phyloP scores from a whole-genome alignment of 2,888 invertebrate species.

The Chesias legatella region DNA sequence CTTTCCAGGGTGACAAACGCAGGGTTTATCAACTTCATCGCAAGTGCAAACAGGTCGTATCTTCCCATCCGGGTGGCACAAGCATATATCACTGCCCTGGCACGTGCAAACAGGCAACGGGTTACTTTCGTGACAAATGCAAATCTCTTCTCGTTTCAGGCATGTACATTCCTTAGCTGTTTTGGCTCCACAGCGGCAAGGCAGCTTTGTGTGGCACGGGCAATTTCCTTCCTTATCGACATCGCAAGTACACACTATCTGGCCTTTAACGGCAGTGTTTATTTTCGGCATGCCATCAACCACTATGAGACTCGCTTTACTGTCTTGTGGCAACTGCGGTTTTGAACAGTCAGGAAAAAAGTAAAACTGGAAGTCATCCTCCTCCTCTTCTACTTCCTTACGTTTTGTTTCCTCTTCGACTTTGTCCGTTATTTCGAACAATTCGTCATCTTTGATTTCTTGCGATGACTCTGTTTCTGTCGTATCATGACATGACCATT shows the following conservation, averaged over 20 bases:
- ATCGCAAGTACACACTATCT: conserved; percentile 48
- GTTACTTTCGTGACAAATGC: conserved; percentile 49
- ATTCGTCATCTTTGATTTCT: conserved; percentile 38
- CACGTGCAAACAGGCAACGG: conserved; percentile 53
- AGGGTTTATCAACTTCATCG: conserved; percentile 55
- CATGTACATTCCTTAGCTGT: conserved; percentile 52
- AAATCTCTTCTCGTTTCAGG: conserved; percentile 45
- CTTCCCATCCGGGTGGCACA: conserved; percentile 52
- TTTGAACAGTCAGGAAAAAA: conserved; percentile 69
- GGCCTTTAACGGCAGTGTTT: conserved; percentile 40
- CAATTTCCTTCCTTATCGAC: conserved; percentile 51
- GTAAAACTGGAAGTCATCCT: conserved; percentile 64
- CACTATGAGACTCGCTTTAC: conserved; percentile 54
- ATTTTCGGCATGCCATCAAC: conserved; percentile 62
- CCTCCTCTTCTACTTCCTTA: conserved; percentile 43
- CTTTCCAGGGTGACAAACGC: conserved; percentile 52
- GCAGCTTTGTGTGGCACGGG: conserved; percentile 49
- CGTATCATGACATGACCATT: conserved; percentile 58
- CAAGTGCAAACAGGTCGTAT: conserved; percentile 53
- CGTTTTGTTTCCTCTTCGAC: conserved; percentile 34
- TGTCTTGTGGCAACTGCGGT: conserved; percentile 39
- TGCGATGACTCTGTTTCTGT: conserved; percentile 38
- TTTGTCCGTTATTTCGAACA: conserved; percentile 38
- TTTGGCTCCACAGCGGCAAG: conserved; percentile 63
- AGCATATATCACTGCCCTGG: conserved; percentile 46